Percentiles rank a stretch among this genome's conserved stretches.
phyloP scores from a whole-genome alignment of 2,888 invertebrate genomes.

The Aethes cnicana region DNA sequence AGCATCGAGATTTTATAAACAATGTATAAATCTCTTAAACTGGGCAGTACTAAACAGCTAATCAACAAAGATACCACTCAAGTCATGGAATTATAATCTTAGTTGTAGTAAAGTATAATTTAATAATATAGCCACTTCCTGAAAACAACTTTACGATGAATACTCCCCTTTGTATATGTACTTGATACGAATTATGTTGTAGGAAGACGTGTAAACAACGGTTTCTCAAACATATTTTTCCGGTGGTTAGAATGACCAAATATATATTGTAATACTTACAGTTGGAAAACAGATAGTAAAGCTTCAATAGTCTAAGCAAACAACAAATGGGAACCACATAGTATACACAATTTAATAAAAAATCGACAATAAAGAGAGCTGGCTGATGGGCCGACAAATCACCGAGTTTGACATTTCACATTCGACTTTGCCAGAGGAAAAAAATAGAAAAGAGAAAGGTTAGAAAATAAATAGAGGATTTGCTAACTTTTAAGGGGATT shows the following conservation, averaged over 20 bases:
- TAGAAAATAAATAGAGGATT: not conserved
- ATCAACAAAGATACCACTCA: constrained; percentile 11
- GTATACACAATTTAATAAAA: constrained; percentile 64
- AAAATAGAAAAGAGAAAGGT: not conserved
- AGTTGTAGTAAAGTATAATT: not conserved
- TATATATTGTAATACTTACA: constrained; percentile 55
- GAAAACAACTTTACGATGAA: constrained; percentile 41
- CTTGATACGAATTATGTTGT: constrained; percentile 51
- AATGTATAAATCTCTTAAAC: not conserved
- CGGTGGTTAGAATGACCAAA: not conserved
- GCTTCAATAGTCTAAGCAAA: constrained; percentile 55
- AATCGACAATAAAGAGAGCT: constrained; percentile 52
- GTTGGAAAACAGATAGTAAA: constrained; percentile 44
- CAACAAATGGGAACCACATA: constrained; percentile 64
- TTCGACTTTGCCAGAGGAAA: constrained; percentile 15
- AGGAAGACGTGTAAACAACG: constrained; percentile 79
- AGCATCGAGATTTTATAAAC: constrained; percentile 9
- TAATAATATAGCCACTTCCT: constrained; percentile 16
- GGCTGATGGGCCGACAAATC: constrained; percentile 60
- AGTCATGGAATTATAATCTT: not conserved
- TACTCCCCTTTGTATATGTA: constrained; percentile 79
- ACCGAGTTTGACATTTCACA: constrained; percentile 49
- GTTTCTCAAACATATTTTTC: constrained; percentile 45
- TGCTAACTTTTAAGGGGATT: too few relatives aligned
- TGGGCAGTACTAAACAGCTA: constrained; percentile 13